Evolutionary conservation across 2,888 invertebrate genomes (phyloP).

Genomic region (Lycophotia porphyrea): DNA sequence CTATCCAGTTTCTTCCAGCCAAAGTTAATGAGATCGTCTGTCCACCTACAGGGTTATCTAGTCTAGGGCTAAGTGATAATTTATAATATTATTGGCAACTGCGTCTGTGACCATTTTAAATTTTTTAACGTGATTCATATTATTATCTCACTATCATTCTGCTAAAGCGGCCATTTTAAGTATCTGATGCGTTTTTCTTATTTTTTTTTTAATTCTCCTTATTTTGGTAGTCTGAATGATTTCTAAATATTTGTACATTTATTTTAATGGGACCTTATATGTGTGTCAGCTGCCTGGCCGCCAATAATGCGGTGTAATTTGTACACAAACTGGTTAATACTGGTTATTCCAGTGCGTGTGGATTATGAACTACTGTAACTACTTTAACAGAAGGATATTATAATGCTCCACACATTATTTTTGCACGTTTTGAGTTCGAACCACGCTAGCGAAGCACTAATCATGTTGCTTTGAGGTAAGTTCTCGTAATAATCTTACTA

Average conservation of each 20-base stretch:
- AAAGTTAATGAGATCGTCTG: no score
- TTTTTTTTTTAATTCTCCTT: no score
- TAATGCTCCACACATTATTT: neutral
- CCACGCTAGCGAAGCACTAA: neutral
- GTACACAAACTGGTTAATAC: conserved; percentile 34
- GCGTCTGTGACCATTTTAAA: neutral
- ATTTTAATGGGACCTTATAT: no score
- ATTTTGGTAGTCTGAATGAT: no score
- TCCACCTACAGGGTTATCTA: no score
- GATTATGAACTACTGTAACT: conserved; percentile 9
- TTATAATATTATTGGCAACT: neutral
- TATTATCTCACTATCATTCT: no score
- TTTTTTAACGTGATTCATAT: neutral
- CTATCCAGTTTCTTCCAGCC: no score
- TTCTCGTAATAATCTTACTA: neutral
- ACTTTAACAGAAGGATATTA: conserved; percentile 13
- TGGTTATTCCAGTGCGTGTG: conserved; percentile 22
- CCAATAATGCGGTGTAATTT: conserved; percentile 26
- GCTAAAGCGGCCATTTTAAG: no score
- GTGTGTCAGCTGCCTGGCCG: conserved; percentile 1
- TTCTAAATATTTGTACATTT: no score
- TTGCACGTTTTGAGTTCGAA: conserved; percentile 14
- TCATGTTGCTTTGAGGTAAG: neutral
- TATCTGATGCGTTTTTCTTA: no score
- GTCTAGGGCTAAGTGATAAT: no score